A percentile compares a stretch with the other conserved stretches of the same genome.
Evolutionary conservation across 2,797 vertebrate genomes (phyloP).

Genomic region (Myoxocephalus aenaeus): DNA sequence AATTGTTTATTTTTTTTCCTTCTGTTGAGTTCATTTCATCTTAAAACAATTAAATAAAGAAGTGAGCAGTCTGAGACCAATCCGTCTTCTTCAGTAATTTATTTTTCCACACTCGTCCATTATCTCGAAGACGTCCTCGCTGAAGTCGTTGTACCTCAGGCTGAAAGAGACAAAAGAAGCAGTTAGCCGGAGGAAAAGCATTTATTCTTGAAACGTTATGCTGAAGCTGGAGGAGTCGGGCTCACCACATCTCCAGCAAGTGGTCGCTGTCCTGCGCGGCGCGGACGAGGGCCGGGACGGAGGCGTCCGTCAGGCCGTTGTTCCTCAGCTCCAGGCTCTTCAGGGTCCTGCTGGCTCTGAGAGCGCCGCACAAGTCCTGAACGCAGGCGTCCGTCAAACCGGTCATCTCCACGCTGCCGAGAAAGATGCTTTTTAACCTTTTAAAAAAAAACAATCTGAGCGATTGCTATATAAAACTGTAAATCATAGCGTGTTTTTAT

Average conservation of each 20-base stretch:
- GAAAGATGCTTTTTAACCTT: background rate
- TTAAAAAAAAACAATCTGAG: too few species aligned
- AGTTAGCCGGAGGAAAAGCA: too few species aligned
- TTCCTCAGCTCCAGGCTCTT: slow-evolving; percentile 87
- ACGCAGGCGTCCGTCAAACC: slow-evolving; percentile 80
- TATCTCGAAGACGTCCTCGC: slow-evolving; percentile 73
- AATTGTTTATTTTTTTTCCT: background rate
- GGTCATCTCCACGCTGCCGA: slow-evolving; percentile 86
- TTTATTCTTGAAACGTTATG: too few species aligned
- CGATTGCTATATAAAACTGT: too few species aligned
- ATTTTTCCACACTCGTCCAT: slow-evolving; percentile 72
- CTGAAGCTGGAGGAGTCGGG: background rate
- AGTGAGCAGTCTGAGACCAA: background rate
- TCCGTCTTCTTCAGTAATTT: slow-evolving; percentile 55
- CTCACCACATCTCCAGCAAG: slow-evolving; percentile 78
- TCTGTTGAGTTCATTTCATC: background rate
- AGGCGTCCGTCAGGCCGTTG: slow-evolving; percentile 83
- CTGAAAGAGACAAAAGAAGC: slow-evolving; percentile 65
- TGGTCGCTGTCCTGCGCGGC: slow-evolving; percentile 65
- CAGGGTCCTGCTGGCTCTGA: slow-evolving; percentile 80
- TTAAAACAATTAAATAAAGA: background rate
- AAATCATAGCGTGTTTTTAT: too few species aligned
- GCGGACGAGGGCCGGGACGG: slow-evolving; percentile 70
- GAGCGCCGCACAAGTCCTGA: slow-evolving; percentile 74
- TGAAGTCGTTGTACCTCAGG: slow-evolving; percentile 79